Percentiles rank a stretch among this genome's conserved stretches.
Evolutionary conservation across 2,797 vertebrate species (phyloP).

Genomic region (Mionectes olivaceus): DNA sequence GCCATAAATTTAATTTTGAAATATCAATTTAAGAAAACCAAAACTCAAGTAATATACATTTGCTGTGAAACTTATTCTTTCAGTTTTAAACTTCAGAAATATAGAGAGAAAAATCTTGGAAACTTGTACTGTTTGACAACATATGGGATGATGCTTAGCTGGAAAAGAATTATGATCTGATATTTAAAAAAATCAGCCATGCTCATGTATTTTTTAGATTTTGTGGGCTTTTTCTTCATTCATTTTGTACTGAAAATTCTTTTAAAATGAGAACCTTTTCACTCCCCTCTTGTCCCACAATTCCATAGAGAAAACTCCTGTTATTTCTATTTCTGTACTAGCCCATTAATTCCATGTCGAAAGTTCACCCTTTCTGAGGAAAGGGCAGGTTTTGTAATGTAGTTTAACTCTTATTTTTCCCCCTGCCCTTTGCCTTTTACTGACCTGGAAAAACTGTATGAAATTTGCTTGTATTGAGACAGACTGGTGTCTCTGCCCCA

Average conservation of each 20-base stretch:
- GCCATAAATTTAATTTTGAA: background rate
- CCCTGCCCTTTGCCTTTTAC: background rate
- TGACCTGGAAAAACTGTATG: background rate
- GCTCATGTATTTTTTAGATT: background rate
- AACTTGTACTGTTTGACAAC: fast-evolving
- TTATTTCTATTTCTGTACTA: background rate
- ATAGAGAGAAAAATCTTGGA: background rate
- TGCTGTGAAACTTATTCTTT: background rate
- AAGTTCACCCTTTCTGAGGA: fast-evolving
- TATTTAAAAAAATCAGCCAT: background rate
- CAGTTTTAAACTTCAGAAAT: background rate
- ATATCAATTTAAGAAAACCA: background rate
- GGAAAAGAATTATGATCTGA: background rate
- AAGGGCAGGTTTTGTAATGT: fast-evolving
- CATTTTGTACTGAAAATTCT: background rate
- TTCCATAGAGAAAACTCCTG: background rate
- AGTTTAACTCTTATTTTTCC: background rate
- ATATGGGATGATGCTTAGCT: background rate
- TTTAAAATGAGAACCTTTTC: background rate
- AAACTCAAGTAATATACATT: background rate
- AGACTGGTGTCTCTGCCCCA: background rate
- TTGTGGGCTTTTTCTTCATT: fast-evolving
- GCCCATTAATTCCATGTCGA: background rate
- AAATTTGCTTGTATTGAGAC: background rate
- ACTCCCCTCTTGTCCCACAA: background rate